Conservation (phyloP, 1,140 invertebrate genomes). For the Lepeophtheirus salmonis region DNA sequence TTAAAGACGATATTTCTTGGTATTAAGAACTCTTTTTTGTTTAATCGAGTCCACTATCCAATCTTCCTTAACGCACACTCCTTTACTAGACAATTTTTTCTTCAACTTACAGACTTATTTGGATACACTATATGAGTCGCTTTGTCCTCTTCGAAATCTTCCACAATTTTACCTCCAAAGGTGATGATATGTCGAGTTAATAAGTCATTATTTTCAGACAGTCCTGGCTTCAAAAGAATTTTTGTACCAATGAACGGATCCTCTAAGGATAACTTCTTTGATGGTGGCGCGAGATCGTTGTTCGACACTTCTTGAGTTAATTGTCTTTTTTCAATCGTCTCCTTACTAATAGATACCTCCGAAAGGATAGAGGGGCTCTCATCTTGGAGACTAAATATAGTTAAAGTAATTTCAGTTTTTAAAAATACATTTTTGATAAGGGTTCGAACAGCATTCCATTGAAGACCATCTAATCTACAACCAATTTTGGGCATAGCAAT, state of each 20-base stretch:
- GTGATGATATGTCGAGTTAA: slow-evolving; percentile 15
- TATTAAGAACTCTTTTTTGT: neutral
- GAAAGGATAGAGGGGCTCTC: neutral
- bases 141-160: neutral
- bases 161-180: slow-evolving; percentile 14
- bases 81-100: neutral
- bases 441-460: slow-evolving; percentile 36
- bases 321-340: neutral
- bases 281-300: neutral
- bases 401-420: slow-evolving; percentile 30
- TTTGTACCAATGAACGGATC: slow-evolving; percentile 3
- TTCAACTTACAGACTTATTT: neutral
- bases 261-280: neutral
- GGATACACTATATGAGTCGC: slow-evolving; percentile 12
- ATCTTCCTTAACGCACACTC: neutral
- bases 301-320: neutral
- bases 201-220: neutral
- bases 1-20: neutral
- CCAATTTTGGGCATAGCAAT: slow-evolving; percentile 41
- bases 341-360: neutral
- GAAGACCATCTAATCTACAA: slow-evolving; percentile 40
- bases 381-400: slow-evolving; percentile 28
- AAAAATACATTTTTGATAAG: slow-evolving; percentile 34
- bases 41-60: neutral
- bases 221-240: neutral